phyloP scores from a whole-genome alignment of 2,888 invertebrate genomes.

The Temnothorax rugatulus region DNA sequence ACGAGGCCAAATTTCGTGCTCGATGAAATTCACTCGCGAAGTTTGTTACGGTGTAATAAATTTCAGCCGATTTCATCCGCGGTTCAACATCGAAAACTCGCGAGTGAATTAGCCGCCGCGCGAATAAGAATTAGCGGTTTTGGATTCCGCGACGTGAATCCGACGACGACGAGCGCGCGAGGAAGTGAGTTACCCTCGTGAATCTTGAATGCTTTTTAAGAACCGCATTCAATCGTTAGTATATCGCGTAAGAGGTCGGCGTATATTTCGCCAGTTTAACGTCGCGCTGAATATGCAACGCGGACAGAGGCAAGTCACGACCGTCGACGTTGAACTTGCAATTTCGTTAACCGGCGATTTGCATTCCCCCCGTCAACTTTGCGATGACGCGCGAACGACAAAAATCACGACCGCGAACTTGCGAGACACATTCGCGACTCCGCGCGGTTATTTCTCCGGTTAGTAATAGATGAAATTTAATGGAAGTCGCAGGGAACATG shows the following conservation, averaged over 20 bases:
- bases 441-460: not conserved
- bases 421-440: not conserved
- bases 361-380: constrained; percentile 26
- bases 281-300: constrained; percentile 42
- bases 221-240: constrained; percentile 37
- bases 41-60: constrained; percentile 19
- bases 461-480: constrained; percentile 37
- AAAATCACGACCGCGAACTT: constrained; percentile 27
- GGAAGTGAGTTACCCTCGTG: constrained; percentile 27
- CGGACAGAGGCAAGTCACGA: constrained; percentile 3
- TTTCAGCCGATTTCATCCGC: constrained; percentile 13
- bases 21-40: constrained; percentile 23
- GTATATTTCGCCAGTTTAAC: constrained; percentile 19
- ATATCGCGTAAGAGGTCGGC: constrained; percentile 10
- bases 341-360: constrained; percentile 45
- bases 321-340: constrained; percentile 42
- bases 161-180: not conserved
- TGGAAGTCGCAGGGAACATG: constrained; percentile 11
- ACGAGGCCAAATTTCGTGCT: constrained; percentile 22
- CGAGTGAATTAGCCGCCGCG: not conserved
- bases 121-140: constrained; percentile 25
- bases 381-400: not conserved
- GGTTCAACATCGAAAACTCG: constrained; percentile 17
- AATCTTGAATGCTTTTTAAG: constrained; percentile 35
- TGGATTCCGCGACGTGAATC: constrained; percentile 1